Base-by-base conservation (phyloP, 2,113 vertebrate species). In the Picathartes gymnocephalus region DNA sequence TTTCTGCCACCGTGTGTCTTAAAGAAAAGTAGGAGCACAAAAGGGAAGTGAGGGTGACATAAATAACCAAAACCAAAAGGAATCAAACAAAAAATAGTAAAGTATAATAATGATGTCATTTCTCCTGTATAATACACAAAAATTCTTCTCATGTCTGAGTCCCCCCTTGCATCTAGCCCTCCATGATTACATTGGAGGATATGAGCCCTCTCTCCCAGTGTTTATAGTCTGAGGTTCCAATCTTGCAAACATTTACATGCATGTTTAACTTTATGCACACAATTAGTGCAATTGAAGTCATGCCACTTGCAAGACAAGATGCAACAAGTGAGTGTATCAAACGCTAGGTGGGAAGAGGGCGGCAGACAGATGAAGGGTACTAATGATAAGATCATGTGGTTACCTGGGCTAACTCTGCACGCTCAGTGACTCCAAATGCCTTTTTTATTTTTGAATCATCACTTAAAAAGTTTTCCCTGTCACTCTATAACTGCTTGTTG, bases 231-330 rank as follows among this genome's bases (percentile, higher is more conserved):
- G 81, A 85, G 87, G 94, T 93, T 95, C 93, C 94, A 96, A 96
- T 96, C 91, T 93, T 95, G 93, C 95, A 95, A 97, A 97, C 95
- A 96, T 95, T 95, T 95, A 95, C 89, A 92, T 95, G 93, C 94
- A 95, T 96, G 96, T 92, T 95, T 96, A 95, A 96, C 95, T 94
- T 96, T 95, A 95, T 95, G 96, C 95, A 96, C 94, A 96, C 94
- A 95, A 91, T 95, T 95, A 97, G 89, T 95, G 93, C 96, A 96
- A 95, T 96, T 96, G 96, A 97, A 97, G 96, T 95, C 95, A 95
- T 96, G 96, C 96, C 96, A 96, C 95, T 95, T 96, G 95, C 94
- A 93, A 96, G 95, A 96, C 96, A 97, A 97, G 96, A 97, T 95
- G 96, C 93, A 97, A 96, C 96, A 97, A 95, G 95, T 95, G 96